phyloP scores from a whole-genome alignment of 2,797 vertebrate genomes.

The Pseudomugil gertrudae region DNA sequence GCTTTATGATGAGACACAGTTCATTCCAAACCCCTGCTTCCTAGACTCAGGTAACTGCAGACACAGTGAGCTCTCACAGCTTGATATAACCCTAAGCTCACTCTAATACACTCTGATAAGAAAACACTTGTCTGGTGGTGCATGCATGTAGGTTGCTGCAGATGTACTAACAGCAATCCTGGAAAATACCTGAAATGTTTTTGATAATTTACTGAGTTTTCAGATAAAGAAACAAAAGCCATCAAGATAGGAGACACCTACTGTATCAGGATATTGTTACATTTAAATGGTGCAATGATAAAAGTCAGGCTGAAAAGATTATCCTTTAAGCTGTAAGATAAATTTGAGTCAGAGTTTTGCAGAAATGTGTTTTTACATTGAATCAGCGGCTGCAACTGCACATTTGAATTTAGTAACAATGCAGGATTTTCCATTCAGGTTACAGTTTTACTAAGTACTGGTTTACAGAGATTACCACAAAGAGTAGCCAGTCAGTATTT shows the following conservation, averaged over 20 bases:
- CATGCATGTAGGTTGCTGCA: neutral
- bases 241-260: neutral
- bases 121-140: constrained; percentile 1
- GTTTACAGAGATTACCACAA: constrained; percentile 5
- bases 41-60: constrained; percentile 75
- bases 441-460: neutral
- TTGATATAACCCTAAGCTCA: neutral
- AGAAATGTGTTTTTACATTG: neutral
- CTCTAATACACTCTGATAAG: neutral
- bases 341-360: neutral
- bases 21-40: constrained; percentile 62
- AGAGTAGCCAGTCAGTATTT: constrained; percentile 3
- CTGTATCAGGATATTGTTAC: neutral
- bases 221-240: neutral
- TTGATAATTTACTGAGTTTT: constrained; percentile 4
- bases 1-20: constrained; percentile 61
- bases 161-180: constrained; percentile 3
- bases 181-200: constrained; percentile 34
- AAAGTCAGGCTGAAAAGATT: neutral
- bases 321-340: neutral
- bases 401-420: constrained; percentile 1
- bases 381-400: neutral
- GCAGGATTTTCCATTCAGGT: neutral
- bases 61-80: neutral
- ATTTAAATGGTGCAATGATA: neutral